Base-by-base conservation (phyloP, 2,888 invertebrate genomes). In the Cataglyphis rosenhaueri region DNA sequence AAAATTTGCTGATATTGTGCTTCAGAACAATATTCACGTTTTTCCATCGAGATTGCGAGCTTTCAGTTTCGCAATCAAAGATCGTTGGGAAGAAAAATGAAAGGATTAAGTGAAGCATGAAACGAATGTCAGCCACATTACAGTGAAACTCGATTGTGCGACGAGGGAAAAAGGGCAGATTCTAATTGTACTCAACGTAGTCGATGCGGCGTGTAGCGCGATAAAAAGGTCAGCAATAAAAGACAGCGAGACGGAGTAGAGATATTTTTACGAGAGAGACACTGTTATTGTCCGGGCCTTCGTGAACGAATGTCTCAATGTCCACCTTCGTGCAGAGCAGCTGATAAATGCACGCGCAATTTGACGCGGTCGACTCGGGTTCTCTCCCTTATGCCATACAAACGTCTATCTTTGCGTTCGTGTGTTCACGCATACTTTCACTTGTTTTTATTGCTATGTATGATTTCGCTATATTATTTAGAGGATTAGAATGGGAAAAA, bases 141-240 rank as follows among this genome's bases (percentile, higher is more conserved):
- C 68, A 81, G 81, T 41, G 76, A 55, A 68, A 65, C 38, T 35
- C 81, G 76, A 87, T 88, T 88, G 86, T 52, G 73, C 68, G 66
- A 61, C 64, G 41, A 52, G 71, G 21, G 32, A 64, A 12, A 41
- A 55, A 29, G 10, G 57, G 29, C 32, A 38, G 74, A 86, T 81
- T 81, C 73, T 81, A 73, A 81, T 83, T 81, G 71, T 81, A 73
- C 84, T 70, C 75, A 32, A 75, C 86, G 48, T 75, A 82, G 81
- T 84, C 79, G 68, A 76, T 83, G 66, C 83, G 62, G 81, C 29
- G 52, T 44, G 52, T 32, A 71, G 70, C 62, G 84, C 79, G 68
- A 83, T 87, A 86, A 87, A 87, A 82, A 68, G 81, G 64, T 25
- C 52, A 68, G 79, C 85, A 85, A 86, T 88, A 88, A 88, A 88